phyloP scores from a whole-genome alignment of 2,797 vertebrate genomes.

The Acipenser oxyrinchus region DNA sequence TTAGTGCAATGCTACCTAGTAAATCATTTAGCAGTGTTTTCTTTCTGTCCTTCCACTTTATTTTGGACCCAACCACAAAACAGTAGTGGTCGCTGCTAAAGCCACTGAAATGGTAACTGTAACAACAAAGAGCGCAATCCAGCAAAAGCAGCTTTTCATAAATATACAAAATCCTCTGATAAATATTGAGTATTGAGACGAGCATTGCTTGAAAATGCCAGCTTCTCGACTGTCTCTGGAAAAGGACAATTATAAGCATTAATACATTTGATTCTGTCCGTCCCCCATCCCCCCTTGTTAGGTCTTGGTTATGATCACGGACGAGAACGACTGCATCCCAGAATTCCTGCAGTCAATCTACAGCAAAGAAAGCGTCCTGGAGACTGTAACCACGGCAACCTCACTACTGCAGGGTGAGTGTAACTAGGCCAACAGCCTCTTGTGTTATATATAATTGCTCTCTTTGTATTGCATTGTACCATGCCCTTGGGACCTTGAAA shows the following conservation, averaged over 20 bases:
- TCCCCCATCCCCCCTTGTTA: slow-evolving; percentile 22
- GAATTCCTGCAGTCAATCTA: slow-evolving; percentile 82
- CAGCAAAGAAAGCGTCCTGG: slow-evolving; percentile 72
- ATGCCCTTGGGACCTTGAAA: too few species aligned
- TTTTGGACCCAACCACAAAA: slow-evolving; percentile 12
- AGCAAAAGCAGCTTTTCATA: slow-evolving; percentile 28
- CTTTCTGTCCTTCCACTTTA: background rate
- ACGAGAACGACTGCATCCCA: slow-evolving; percentile 78
- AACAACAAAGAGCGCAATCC: slow-evolving; percentile 26
- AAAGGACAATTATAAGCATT: slow-evolving; percentile 25
- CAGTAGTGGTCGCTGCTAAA: slow-evolving; percentile 1
- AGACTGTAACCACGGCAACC: slow-evolving; percentile 77
- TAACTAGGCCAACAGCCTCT: background rate
- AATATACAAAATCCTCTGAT: slow-evolving; percentile 14
- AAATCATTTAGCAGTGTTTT: too few species aligned
- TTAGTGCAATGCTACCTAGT: background rate
- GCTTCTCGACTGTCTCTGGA: slow-evolving; percentile 15
- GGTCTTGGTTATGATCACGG: slow-evolving; percentile 71
- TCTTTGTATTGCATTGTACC: background rate
- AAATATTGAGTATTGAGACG: slow-evolving; percentile 21
- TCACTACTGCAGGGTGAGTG: slow-evolving; percentile 74
- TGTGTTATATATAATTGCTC: background rate
- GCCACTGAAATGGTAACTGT: slow-evolving; percentile 1
- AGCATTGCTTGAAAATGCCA: slow-evolving; percentile 27
- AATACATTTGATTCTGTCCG: background rate